These are phyloP conservation scores for Trichoplusia ni DNA, from an alignment of 1,140 invertebrate genomes.

Conservation along the genomic window DNA sequence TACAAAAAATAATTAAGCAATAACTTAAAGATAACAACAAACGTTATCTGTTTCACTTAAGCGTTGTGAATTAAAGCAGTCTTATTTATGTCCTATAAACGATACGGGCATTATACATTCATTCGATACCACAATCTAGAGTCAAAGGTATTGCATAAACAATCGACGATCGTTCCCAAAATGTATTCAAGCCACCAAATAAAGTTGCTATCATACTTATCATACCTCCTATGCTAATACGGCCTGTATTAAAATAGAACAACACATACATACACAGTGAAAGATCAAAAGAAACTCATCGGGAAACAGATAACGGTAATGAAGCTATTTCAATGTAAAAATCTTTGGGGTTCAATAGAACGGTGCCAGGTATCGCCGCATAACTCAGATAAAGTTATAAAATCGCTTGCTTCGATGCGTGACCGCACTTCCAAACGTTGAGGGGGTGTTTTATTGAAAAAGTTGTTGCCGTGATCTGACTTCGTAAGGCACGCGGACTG, in stretches of 20 bases:
- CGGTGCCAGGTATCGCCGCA: constrained; percentile 53
- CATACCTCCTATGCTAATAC: background rate
- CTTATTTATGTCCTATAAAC: background rate
- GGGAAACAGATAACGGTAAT: constrained; percentile 12
- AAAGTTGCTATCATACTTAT: constrained; percentile 10
- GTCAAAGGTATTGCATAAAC: background rate
- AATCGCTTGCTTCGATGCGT: constrained; percentile 69
- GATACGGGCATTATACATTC: background rate
- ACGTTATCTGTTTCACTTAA: no score
- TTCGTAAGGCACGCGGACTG: constrained; percentile 56
- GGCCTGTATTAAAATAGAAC: background rate
- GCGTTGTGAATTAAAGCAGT: no score
- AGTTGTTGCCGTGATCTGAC: constrained; percentile 73
- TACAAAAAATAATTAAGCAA: no score
- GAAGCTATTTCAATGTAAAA: constrained; percentile 37
- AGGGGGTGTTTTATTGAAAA: constrained; percentile 79
- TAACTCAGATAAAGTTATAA: constrained; percentile 73
- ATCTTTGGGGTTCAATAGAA: constrained; percentile 38
- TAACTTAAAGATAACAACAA: no score
- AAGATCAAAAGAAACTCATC: constrained; percentile 15
- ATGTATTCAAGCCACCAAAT: background rate
- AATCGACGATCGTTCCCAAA: background rate
- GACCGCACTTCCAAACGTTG: constrained; percentile 65
- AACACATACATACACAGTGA: background rate
- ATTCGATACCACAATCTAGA: background rate